These are phyloP conservation scores for Pangasius macronema DNA, from an alignment of 2,797 vertebrate species.

Conservation along the genomic window DNA sequence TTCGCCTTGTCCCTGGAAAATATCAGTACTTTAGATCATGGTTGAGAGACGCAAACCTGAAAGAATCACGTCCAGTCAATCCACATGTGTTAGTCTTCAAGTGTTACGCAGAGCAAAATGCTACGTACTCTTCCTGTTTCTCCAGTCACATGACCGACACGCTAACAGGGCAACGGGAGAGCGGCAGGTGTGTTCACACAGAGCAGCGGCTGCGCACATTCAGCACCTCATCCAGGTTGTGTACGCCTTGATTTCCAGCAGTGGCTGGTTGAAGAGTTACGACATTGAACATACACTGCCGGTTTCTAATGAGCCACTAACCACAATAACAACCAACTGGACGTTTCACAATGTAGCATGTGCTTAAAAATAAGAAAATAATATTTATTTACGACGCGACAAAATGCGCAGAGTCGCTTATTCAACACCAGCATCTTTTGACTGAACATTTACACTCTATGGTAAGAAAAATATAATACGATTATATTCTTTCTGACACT, in stretches of 20 bases:
- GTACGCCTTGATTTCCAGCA: not conserved
- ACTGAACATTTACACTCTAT: not conserved
- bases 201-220: not conserved
- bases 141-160: not conserved
- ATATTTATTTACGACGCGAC: not conserved
- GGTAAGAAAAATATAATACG: conserved; percentile 6
- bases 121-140: not conserved
- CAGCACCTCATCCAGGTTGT: not conserved
- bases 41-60: not conserved
- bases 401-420: not conserved
- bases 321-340: not conserved
- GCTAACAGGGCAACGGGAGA: no score
- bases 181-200: not conserved
- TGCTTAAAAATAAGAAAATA: not conserved
- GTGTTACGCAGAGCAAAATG: not conserved
- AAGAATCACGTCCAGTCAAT: not conserved
- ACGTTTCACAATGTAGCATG: not conserved
- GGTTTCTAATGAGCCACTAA: not conserved
- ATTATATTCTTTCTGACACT: not conserved
- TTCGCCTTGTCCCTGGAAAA: not conserved
- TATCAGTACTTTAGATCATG: not conserved
- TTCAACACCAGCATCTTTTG: not conserved
- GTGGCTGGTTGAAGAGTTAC: not conserved
- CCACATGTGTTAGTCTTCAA: not conserved
- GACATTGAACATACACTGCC: not conserved